These are phyloP conservation scores for Xestoiulus laeticollis DNA, from an alignment of 2,888 invertebrate species.

Conservation along the genomic window DNA sequence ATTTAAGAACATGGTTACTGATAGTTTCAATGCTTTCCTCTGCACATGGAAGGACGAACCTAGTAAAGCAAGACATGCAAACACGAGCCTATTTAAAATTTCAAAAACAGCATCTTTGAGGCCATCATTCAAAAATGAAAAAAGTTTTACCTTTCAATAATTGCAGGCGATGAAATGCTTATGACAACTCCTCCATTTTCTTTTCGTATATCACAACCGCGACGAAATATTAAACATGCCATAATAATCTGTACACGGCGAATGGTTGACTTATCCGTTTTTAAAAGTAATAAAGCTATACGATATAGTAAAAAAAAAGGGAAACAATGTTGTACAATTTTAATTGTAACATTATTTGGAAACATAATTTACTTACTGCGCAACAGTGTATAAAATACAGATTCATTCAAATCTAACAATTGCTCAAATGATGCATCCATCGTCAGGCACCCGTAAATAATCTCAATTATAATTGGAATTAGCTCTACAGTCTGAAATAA, in stretches of 20 bases:
- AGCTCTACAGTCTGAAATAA: constrained; percentile 35
- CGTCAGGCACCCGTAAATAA: not conserved
- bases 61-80: not conserved
- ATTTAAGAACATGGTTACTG: not conserved
- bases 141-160: not conserved
- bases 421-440: not conserved
- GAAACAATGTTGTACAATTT: not conserved
- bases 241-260: constrained; percentile 13
- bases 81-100: not conserved
- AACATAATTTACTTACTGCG: not conserved
- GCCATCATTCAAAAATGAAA: not conserved
- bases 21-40: not conserved
- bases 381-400: not conserved
- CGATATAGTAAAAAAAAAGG: not conserved
- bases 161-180: not conserved
- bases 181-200: not conserved
- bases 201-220: not conserved
- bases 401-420: not conserved
- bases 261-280: not conserved
- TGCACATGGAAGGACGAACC: not conserved
- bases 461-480: constrained; percentile 2
- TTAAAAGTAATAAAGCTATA: not conserved
- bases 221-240: not conserved
- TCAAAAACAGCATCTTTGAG: not conserved
- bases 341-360: not conserved